A percentile compares a stretch with the other conserved stretches of the same genome.
These are phyloP conservation scores for Xiphophorus couchianus DNA, from an alignment of 2,113 vertebrate species.

Conservation along the genomic window DNA sequence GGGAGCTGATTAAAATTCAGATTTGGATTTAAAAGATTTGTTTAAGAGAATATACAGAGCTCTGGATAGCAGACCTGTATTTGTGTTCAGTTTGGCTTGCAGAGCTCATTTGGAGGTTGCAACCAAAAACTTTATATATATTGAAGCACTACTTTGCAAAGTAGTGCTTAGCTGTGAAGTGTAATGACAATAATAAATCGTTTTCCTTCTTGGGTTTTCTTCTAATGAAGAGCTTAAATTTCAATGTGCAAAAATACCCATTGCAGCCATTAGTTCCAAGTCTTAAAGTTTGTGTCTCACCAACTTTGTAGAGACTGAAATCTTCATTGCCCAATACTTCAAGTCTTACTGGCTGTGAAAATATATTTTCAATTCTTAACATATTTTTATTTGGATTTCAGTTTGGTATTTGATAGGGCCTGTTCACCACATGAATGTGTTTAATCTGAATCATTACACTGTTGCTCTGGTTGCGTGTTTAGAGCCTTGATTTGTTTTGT, in stretches of 20 bases:
- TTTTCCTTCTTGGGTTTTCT: not conserved
- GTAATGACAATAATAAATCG: not conserved
- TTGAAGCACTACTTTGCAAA: not conserved
- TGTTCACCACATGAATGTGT: not conserved
- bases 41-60: slow-evolving; percentile 16
- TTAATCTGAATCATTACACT: no score
- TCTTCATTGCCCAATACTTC: no score
- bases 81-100: slow-evolving; percentile 3
- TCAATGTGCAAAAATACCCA: not conserved
- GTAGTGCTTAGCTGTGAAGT: not conserved
- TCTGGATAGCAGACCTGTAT: slow-evolving; percentile 12
- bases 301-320: not conserved
- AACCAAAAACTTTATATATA: no score
- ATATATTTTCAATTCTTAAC: not conserved
- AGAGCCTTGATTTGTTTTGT: no score
- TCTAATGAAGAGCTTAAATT: not conserved
- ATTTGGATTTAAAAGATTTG: slow-evolving; percentile 30
- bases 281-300: not conserved
- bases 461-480: not conserved
- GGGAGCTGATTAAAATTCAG: slow-evolving; percentile 21
- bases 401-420: not conserved
- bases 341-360: no score
- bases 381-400: not conserved
- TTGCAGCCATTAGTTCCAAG: not conserved
- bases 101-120: not conserved